Evolutionary conservation across 2,113 vertebrate genomes (phyloP), one percentile per base, ranked within the genome.

Genomic region (Amazona guildingii): DNA sequence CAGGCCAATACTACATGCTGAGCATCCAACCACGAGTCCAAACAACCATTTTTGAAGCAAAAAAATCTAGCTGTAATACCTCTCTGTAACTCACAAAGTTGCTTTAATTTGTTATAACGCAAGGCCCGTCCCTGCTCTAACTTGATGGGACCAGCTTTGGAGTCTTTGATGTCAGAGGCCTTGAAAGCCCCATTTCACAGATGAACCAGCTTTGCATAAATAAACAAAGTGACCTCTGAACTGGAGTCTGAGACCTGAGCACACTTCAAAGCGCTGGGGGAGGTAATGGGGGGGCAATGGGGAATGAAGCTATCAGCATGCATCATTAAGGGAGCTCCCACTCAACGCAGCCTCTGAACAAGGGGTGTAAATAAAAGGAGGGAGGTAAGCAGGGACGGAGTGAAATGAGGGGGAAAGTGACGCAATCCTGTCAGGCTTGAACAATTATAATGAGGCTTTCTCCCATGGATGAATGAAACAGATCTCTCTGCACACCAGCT

Each of bases 131-230:
- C 88, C 92, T 94, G 93, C 95, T 96, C 91, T 86, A 92, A 96
- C 95, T 97, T 94, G 94, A 95, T 90, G 78, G 88, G 89, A 97
- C 83, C 85, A 93, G 97, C 95, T 97, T 95, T 92, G 77, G 92
- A 95, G 94, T 43, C 90, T 98, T 98, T 98, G 97, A 98, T 97
- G 97, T 98, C 90, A 86, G 90, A 81, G 91, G 94, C 94, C 97
- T 94, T 96, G 92, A 97, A 98, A 98, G 95, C 57, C 97, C 96
- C 92, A 94, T 97, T 97, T 97, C 97, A 97, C 97, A 98, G 97
- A 97, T 96, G 96, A 97, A 94, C 96, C 97, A 97, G 97, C 96
- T 98, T 97, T 97, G 97, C 97, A 98, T 98, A 97, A 98, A 98
- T 97, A 98, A 97, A 98, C 97, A 97, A 93, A 91, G 96, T 91